Evolutionary conservation across 2,888 invertebrate genomes (phyloP).

Genomic region (Ceriagrion tenellum): DNA sequence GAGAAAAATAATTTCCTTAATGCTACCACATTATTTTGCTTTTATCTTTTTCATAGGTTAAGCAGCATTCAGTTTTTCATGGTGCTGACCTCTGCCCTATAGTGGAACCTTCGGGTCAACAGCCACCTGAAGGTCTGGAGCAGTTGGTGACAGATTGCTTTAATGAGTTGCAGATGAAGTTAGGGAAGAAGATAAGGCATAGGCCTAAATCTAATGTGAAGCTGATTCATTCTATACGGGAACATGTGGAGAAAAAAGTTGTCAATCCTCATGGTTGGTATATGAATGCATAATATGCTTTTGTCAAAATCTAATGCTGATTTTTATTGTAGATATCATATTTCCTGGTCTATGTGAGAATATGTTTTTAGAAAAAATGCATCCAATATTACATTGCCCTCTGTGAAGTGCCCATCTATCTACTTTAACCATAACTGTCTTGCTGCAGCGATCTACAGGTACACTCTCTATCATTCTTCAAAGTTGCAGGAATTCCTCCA

Average conservation of each 20-base stretch:
- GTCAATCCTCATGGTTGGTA: background rate
- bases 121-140: constrained; percentile 47
- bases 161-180: constrained; percentile 19
- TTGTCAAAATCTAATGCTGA: background rate
- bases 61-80: constrained; percentile 49
- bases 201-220: constrained; percentile 14
- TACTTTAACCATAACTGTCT: too few species aligned
- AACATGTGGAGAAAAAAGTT: background rate
- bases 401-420: too few species aligned
- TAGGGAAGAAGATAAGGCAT: background rate
- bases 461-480: too few species aligned
- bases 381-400: too few species aligned
- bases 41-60: background rate
- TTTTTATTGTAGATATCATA: too few species aligned
- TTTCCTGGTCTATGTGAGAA: too few species aligned
- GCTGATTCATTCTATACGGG: background rate
- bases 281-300: background rate
- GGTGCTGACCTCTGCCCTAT: constrained; percentile 48
- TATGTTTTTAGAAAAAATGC: too few species aligned
- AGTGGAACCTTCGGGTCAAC: constrained; percentile 32
- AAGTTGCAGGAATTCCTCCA: too few species aligned
- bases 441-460: too few species aligned
- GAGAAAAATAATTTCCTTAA: background rate
- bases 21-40: background rate
- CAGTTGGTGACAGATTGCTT: constrained; percentile 51